phyloP scores from a whole-genome alignment of 2,113 vertebrate genomes.

The Austrofundulus limnaeus region DNA sequence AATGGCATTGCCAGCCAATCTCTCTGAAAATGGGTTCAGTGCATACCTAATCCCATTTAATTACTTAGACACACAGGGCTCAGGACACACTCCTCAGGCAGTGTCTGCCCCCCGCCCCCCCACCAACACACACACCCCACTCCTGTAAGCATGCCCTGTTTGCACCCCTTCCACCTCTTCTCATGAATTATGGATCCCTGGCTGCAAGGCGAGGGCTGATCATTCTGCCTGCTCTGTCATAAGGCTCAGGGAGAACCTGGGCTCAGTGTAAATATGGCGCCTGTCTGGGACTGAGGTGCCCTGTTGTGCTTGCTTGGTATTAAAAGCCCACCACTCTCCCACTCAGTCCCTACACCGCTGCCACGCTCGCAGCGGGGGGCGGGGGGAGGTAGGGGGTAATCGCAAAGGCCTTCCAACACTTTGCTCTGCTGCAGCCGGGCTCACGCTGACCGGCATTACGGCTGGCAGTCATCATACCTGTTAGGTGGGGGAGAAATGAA shows the following conservation, averaged over 20 bases:
- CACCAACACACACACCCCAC: constrained; percentile 10
- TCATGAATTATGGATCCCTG: constrained; percentile 73
- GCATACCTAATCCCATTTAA: constrained; percentile 81
- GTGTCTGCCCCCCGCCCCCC: constrained; percentile 38
- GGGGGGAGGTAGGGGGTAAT: constrained; percentile 69
- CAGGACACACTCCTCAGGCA: constrained; percentile 69
- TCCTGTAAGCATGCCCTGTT: constrained; percentile 71
- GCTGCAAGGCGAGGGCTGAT: constrained; percentile 70
- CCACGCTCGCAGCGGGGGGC: constrained; percentile 55
- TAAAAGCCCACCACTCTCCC: constrained; percentile 76
- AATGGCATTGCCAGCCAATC: constrained; percentile 76
- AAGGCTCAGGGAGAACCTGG: constrained; percentile 67
- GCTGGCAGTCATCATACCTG: constrained; percentile 71
- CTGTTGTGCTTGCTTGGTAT: constrained; percentile 76
- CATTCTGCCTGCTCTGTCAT: constrained; percentile 69
- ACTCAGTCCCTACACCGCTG: constrained; percentile 59
- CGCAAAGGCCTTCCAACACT: constrained; percentile 68
- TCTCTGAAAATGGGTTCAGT: constrained; percentile 79
- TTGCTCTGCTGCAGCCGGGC: constrained; percentile 54
- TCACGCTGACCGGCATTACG: constrained; percentile 71
- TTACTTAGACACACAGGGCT: constrained; percentile 77
- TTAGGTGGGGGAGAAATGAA: constrained; percentile 63
- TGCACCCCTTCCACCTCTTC: constrained; percentile 68
- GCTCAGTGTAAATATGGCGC: constrained; percentile 74
- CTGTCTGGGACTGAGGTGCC: constrained; percentile 74